phyloP scores from a whole-genome alignment of 2,113 vertebrate genomes.

The Meles meles region DNA sequence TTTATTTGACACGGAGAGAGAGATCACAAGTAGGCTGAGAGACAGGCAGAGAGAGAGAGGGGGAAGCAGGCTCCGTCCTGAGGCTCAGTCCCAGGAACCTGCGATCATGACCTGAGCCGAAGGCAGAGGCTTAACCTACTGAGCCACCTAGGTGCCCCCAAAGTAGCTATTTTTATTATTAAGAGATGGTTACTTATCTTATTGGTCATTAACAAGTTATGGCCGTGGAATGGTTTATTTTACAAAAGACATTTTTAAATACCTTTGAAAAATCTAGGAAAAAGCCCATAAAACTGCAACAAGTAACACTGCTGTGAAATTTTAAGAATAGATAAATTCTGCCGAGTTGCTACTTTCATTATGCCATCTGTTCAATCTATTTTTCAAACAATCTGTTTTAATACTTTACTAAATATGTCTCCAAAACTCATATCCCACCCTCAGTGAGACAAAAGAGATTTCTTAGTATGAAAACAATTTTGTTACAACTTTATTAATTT shows the following conservation, averaged over 20 bases:
- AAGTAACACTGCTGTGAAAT: background rate
- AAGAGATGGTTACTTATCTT: background rate
- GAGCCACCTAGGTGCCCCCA: no score
- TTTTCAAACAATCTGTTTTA: conserved; percentile 45
- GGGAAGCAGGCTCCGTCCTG: no score
- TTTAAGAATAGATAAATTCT: conserved; percentile 12
- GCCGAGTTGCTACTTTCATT: background rate
- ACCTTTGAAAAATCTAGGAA: background rate
- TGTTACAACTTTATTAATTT: background rate
- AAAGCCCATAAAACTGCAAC: background rate
- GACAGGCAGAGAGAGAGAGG: no score
- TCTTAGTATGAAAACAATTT: conserved; percentile 7
- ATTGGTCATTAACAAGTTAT: background rate
- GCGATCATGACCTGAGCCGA: no score
- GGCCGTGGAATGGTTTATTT: background rate
- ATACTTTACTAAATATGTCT: conserved; percentile 7
- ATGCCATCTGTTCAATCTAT: conserved; percentile 32
- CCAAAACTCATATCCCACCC: background rate
- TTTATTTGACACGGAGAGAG: no score
- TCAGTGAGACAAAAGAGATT: background rate
- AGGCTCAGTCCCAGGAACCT: no score
- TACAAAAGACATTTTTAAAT: background rate
- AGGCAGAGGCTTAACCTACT: no score
- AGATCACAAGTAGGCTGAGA: no score
- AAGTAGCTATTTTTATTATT: background rate